Evolutionary conservation across 2,113 vertebrate genomes (phyloP).

Genomic region (Spermophilus dauricus): DNA sequence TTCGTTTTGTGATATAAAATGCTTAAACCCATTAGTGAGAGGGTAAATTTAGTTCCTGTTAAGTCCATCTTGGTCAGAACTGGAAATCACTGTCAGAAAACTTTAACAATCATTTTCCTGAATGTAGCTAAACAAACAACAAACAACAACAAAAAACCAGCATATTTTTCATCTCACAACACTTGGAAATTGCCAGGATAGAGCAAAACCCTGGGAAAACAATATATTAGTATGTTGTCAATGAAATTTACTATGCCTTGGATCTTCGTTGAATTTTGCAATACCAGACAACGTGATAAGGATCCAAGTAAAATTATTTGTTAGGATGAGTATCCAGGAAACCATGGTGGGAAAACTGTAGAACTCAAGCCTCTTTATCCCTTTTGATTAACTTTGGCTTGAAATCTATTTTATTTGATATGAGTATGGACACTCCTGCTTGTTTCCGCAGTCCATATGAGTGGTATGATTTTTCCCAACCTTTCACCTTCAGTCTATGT

Average conservation of each 20-base stretch:
- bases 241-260: not conserved
- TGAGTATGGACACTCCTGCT: too few species aligned
- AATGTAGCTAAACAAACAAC: not conserved
- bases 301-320: not conserved
- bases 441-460: too few species aligned
- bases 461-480: too few species aligned
- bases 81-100: not conserved
- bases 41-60: not conserved
- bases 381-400: too few species aligned
- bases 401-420: too few species aligned
- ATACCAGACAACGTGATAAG: not conserved
- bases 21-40: not conserved
- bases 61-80: not conserved
- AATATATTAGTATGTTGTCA: not conserved
- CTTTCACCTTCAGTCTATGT: too few species aligned
- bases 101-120: not conserved
- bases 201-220: not conserved
- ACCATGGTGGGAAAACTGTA: not conserved
- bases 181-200: not conserved
- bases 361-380: too few species aligned
- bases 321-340: not conserved
- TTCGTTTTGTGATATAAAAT: not conserved
- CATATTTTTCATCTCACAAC: not conserved
- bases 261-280: not conserved
- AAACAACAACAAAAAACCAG: not conserved